Evolutionary conservation across 2,797 vertebrate species (phyloP).

Genomic region (Erethizon dorsatum): DNA sequence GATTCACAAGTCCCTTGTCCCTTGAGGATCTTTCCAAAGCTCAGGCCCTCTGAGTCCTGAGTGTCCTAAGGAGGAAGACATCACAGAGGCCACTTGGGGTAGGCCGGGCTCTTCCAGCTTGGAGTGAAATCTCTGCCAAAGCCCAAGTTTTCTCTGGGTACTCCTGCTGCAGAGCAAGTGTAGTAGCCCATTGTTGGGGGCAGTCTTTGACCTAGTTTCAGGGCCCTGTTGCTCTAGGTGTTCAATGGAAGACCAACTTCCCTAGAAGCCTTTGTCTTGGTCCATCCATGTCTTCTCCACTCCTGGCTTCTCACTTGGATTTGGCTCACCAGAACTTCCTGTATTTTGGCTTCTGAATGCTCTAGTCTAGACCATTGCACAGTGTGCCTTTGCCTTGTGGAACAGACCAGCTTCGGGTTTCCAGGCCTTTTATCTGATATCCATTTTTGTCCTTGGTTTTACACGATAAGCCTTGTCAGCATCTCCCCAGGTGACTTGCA

Average conservation of each 20-base stretch:
- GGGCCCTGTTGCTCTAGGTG: neutral
- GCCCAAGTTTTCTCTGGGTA: neutral
- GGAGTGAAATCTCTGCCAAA: neutral
- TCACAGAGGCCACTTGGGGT: fast-evolving
- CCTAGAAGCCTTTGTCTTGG: neutral
- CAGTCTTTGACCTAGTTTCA: neutral
- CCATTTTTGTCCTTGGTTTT: neutral
- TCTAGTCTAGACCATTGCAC: neutral
- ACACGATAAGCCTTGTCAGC: neutral
- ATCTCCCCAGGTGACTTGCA: neutral
- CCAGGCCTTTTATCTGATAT: neutral
- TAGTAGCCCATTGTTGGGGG: neutral
- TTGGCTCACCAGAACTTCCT: neutral
- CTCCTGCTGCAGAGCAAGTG: fast-evolving
- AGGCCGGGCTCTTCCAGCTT: neutral
- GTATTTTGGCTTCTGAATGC: neutral
- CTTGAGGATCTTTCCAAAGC: neutral
- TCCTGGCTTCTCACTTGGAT: neutral
- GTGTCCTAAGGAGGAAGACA: neutral
- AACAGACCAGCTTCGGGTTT: neutral
- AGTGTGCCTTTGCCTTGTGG: neutral
- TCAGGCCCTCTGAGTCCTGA: neutral
- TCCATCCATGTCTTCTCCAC: neutral
- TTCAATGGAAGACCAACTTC: neutral
- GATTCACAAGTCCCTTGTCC: neutral